These are phyloP conservation scores for Telmatochromis sp. DNA, from an alignment of 2,113 vertebrate species.

Conservation along the genomic window DNA sequence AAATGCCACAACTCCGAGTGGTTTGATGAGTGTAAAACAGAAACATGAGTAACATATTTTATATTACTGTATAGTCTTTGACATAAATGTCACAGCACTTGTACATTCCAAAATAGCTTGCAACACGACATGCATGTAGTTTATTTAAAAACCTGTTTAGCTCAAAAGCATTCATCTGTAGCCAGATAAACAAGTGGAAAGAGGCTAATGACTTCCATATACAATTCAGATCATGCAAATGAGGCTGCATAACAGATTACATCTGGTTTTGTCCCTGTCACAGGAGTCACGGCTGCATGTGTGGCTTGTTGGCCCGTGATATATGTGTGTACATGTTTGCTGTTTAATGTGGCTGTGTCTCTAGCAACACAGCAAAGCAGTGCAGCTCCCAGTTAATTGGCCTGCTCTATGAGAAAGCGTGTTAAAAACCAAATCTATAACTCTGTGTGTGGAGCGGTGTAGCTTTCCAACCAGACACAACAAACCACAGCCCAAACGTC, in stretches of 20 bases:
- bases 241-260: constrained; percentile 19
- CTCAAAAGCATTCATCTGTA: constrained; percentile 27
- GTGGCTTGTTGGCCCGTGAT: constrained; percentile 30
- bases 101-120: background rate
- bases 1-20: background rate
- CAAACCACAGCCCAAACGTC: constrained; percentile 77
- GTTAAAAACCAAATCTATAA: constrained; percentile 76
- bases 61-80: background rate
- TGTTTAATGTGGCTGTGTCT: constrained; percentile 62
- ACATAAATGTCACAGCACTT: constrained; percentile 10
- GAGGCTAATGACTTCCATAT: constrained; percentile 52
- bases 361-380: constrained; percentile 68
- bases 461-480: constrained; percentile 85
- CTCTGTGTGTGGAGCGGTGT: constrained; percentile 60
- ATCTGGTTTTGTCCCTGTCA: constrained; percentile 41
- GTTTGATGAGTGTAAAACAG: background rate
- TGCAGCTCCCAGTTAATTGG: constrained; percentile 74
- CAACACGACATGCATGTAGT: background rate
- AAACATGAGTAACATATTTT: background rate
- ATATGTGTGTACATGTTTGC: constrained; percentile 24
- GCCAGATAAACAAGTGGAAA: constrained; percentile 50
- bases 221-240: constrained; percentile 43
- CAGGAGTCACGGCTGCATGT: constrained; percentile 22
- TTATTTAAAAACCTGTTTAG: constrained; percentile 18
- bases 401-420: constrained; percentile 75